Evolutionary conservation across 2,888 invertebrate genomes (phyloP), one percentile per base, ranked within the genome.

Genomic region (Sphaeridia pumilis): DNA sequence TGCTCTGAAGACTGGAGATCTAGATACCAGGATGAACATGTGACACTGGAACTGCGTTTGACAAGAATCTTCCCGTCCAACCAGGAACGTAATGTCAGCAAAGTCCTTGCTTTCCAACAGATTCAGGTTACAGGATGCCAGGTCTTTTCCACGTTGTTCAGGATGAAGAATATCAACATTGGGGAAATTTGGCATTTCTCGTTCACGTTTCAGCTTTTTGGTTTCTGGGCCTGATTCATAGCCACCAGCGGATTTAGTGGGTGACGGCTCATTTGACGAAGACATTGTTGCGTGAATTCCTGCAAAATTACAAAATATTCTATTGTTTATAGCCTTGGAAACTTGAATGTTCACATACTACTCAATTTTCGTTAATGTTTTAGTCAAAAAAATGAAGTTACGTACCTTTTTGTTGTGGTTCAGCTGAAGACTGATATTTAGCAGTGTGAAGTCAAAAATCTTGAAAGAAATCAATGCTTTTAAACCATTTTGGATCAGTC

Each of bases 71-170:
- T 38, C 38, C 20, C 38, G 7, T 5, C 38, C 38, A 38, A 38
- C 38, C 5, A 5, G 5, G 17, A 38, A 38, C 5, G 38, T 12
- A 17, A 38, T 7, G 17, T 38, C 38, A 38, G 17, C 12, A 17
- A 38, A 38, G 17, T 38, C 38, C 38, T 38, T 38, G 17, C 38
- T 38, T 38, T 38, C 38, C 38, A 38, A 17, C 17, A 38, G 17
- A 17, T 14, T 17, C 5, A 38, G 38, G 20, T 38, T 5, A 17
- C 38, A 38, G 17, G 38, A 38, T 38, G 38, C 38, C 38, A 38
- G 20, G 17, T 38, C 38, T 17, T 38, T 38, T 38, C 38, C 38
- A 17, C 38, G 7, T 38, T 38, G 12, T 17, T 38, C 38, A 10
- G 31, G 31, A 5, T 14, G 20, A 12, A 17, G 5, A 17, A 20